Conservation (phyloP, 2,113 vertebrate species). For the Panurus biarmicus region DNA sequence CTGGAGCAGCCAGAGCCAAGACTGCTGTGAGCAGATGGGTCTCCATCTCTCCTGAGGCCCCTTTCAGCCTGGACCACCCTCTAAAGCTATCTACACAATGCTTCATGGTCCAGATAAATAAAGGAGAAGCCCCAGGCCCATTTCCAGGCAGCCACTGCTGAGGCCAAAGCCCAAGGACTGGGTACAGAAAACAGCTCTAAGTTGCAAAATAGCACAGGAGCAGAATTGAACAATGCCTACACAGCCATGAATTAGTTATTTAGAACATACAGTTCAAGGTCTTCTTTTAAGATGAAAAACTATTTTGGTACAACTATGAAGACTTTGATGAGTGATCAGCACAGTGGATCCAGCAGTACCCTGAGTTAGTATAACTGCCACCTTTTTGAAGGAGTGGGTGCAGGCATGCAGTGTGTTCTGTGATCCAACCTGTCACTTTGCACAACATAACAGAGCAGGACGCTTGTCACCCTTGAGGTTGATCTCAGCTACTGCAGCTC, state of each 20-base stretch:
- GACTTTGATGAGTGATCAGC: neutral
- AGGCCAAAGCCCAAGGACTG: neutral
- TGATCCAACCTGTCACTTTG: neutral
- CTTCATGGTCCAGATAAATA: neutral
- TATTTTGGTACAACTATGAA: neutral
- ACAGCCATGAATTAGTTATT: rapidly evolving
- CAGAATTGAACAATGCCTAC: neutral
- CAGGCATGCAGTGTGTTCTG: no score
- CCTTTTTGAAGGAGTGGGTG: neutral
- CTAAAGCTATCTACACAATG: neutral
- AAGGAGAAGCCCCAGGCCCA: neutral
- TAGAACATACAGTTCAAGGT: neutral
- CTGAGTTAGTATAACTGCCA: neutral
- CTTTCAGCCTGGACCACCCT: neutral
- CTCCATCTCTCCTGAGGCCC: neutral
- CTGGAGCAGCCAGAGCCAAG: neutral
- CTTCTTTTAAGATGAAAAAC: neutral
- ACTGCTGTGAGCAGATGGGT: neutral
- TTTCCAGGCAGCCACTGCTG: neutral
- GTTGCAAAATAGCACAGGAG: rapidly evolving
- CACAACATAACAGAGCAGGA: neutral
- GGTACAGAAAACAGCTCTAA: neutral
- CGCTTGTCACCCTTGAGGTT: neutral
- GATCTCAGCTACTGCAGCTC: neutral
- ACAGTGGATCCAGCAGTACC: neutral